Evolutionary conservation across 2,113 vertebrate species (phyloP), one percentile per base, ranked within the genome.

Genomic region (Notechis scutatus): DNA sequence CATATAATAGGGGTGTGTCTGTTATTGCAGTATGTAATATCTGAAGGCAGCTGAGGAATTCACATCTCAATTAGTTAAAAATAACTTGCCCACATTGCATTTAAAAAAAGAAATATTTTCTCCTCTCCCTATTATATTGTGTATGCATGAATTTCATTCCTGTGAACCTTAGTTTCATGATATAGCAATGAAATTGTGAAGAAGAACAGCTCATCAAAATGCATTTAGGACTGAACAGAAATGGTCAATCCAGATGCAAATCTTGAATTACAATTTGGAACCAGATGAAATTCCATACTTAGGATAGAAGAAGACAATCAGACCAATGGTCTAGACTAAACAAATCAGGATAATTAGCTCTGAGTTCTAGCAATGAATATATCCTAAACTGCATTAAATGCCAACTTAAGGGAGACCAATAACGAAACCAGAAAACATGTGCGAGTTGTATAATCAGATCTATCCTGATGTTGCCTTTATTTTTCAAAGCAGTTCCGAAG

Each of bases 171-270:
- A 89, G 89, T 92, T 94, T 91, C 74, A 86, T 86, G 56, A 69
- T 34, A 85, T 23, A 10, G n/a, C 94, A 94, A 95, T 92, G 90
- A 94, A 96, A 94, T 86, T 94, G 95, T 93, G 92, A 54, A 64
- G 85, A 96, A 91, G 85, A 96, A 90, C 74, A 93, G 18, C n/a
- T 94, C 91, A 55, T 91, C 85, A 54, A 57, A n/a, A 90, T 50
- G 26, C 85, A 92, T 42, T n/a, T 15, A 74, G 11, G 90, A 95
- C 9, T 74, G 64, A 87, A 15, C 57, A 34, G 57, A 92, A 55
- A 93, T 94, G 94, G n/a, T 81, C 52, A 94, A 93, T 90, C 21
- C 23, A 90, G 87, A 95, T 69, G 74, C 45, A 95, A 92, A 92
- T 87, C 93, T 94, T 23, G 89, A 94, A 9, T n/a, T 93, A 94